phyloP scores from a whole-genome alignment of 2,888 invertebrate genomes.

The Venustoraphidia nigricollis region DNA sequence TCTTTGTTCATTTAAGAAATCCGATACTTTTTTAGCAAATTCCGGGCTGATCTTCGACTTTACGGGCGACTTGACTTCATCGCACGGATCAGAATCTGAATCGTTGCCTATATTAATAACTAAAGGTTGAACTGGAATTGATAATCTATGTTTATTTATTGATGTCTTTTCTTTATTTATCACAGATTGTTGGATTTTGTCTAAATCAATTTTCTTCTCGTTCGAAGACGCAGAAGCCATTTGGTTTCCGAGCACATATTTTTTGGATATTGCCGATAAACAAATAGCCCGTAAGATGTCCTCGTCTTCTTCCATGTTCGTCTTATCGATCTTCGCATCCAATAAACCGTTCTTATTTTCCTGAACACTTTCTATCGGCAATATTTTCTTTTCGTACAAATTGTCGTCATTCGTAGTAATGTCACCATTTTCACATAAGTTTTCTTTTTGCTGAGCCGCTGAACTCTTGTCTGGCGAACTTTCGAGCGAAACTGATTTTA shows the following conservation, averaged over 20 bases:
- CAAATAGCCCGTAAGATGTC: constrained; percentile 41
- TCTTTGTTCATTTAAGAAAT: constrained; percentile 24
- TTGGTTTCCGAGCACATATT: constrained; percentile 11
- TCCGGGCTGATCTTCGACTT: neutral
- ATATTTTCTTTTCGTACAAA: constrained; percentile 2
- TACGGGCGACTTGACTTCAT: constrained; percentile 4
- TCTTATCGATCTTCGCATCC: constrained; percentile 16
- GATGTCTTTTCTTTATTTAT: too few species aligned
- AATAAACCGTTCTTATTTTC: neutral
- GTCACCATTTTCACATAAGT: neutral
- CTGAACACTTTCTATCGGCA: neutral
- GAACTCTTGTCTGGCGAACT: too few species aligned
- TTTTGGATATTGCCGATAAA: constrained; percentile 41
- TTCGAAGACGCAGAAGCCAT: too few species aligned
- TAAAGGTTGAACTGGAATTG: constrained; percentile 22
- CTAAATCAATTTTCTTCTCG: too few species aligned
- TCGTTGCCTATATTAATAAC: constrained; percentile 24
- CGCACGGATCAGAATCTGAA: constrained; percentile 22
- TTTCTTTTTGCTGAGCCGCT: neutral
- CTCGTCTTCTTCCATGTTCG: constrained; percentile 41
- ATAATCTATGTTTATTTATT: neutral
- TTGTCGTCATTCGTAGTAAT: neutral
- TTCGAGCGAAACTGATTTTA: too few species aligned
- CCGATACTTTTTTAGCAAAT: constrained; percentile 16
- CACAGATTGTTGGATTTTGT: too few species aligned